Evolutionary conservation across 1,140 invertebrate genomes (phyloP), one percentile per base, ranked within the genome.

Genomic region (honey bee (Apis mellifera)): DNA sequence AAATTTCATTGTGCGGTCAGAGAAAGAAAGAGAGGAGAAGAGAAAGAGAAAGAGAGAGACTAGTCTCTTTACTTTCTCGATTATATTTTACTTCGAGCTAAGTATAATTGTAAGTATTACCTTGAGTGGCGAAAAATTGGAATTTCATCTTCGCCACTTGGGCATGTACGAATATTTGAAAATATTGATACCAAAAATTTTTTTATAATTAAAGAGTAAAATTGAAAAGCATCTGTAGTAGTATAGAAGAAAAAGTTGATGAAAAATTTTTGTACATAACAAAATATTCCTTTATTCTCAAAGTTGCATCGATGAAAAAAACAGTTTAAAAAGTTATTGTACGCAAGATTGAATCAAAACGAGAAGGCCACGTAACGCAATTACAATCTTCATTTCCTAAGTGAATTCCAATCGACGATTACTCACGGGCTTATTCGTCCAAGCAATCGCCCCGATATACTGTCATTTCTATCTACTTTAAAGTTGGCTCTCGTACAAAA

Each of bases 21-120:
- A 32, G 12, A 32, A 21, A 71, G 69, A 11, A 23, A 55, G n/a
- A 23, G 52, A 74, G 62, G 9, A 64, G 42, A 74, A 32, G 21
- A 32, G 3, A n/a, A 15, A 71, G 69, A 11, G 42, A 55, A 17
- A 23, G 52, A 64, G 19, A 74, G 52, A n/a, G 66, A 81, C 75
- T 66, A 60, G 71, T 62, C 50, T 75, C 62, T 57, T 72, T 52
- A 55, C 32, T 74, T 42, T 42, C 65, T 66, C 21, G 65, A n/a
- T 12, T 62, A 13, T 48, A 57, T 42, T 66, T 75, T 26, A 26
- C 26, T 50, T 66, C 5, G 32, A 42, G 5, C 0, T 42, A 42
- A 42, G 5, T 42, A 42, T 42, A 42, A 42, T 5, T 42, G 32
- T 32, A 32, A 32, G 32, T 32, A 32, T 32, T 32, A 32, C 32